Conservation (phyloP, 1,140 invertebrate species). For the Akabosia matsudoensis region DNA sequence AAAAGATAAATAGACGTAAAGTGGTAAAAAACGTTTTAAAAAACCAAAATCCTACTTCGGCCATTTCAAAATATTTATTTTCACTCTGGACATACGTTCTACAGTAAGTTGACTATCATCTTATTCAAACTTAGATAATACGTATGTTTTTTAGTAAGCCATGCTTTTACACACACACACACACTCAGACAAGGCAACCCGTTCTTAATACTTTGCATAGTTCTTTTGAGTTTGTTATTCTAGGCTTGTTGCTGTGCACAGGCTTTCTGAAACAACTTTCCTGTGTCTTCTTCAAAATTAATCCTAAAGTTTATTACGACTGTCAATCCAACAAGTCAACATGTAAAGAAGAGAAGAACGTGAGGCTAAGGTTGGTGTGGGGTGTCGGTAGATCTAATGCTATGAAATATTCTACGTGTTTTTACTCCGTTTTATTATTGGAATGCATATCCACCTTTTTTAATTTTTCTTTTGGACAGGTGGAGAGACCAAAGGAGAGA, state of each 20-base stretch:
- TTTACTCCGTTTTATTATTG: background rate
- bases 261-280: background rate
- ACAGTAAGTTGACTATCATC: background rate
- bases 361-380: background rate
- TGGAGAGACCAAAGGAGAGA: background rate
- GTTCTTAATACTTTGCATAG: too few relatives aligned
- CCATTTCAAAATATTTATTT: background rate
- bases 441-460: background rate
- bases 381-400: background rate
- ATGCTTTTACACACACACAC: background rate
- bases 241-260: too few relatives aligned
- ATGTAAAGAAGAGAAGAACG: background rate
- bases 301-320: constrained; percentile 13
- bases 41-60: too few relatives aligned
- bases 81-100: background rate
- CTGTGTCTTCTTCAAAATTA: constrained; percentile 4
- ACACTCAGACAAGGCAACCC: background rate
- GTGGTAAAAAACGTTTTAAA: too few relatives aligned
- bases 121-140: background rate
- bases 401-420: too few relatives aligned
- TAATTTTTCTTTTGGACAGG: background rate
- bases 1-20: too few relatives aligned
- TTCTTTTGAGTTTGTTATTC: background rate
- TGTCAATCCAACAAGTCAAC: constrained; percentile 20
- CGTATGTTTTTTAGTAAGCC: too few relatives aligned